These are phyloP conservation scores for Dasyornis broadbenti DNA, from an alignment of 2,113 vertebrate genomes.

Conservation along the genomic window DNA sequence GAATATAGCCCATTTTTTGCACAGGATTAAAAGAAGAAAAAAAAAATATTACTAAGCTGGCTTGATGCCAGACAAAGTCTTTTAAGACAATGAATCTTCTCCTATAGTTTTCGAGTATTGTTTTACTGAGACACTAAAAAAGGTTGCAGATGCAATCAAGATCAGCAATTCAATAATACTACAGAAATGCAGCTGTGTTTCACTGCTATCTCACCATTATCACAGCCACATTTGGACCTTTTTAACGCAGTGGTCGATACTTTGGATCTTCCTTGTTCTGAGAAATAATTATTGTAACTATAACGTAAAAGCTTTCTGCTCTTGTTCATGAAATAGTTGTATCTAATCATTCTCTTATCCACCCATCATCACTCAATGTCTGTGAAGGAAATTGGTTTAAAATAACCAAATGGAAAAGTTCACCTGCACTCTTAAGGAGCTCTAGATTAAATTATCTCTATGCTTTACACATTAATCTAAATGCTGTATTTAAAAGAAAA, in stretches of 20 bases:
- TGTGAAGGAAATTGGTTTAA: constrained; percentile 10
- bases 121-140: constrained; percentile 1
- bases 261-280: neutral
- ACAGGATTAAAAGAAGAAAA: neutral
- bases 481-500: neutral
- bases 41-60: neutral
- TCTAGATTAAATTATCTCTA: neutral
- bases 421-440: neutral
- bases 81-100: constrained; percentile 34
- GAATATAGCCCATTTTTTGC: constrained; percentile 31
- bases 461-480: neutral
- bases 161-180: constrained; percentile 26
- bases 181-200: constrained; percentile 28
- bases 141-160: constrained; percentile 8
- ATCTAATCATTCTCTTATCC: neutral
- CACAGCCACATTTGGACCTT: neutral
- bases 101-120: neutral
- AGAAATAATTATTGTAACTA: constrained; percentile 5
- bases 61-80: neutral
- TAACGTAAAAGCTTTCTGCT: neutral
- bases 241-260: neutral
- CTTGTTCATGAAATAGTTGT: neutral
- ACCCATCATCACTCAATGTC: neutral
- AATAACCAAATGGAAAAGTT: neutral
- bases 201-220: neutral